Conservation (phyloP, 2,888 invertebrate species). For the Nephrotoma flavescens region DNA sequence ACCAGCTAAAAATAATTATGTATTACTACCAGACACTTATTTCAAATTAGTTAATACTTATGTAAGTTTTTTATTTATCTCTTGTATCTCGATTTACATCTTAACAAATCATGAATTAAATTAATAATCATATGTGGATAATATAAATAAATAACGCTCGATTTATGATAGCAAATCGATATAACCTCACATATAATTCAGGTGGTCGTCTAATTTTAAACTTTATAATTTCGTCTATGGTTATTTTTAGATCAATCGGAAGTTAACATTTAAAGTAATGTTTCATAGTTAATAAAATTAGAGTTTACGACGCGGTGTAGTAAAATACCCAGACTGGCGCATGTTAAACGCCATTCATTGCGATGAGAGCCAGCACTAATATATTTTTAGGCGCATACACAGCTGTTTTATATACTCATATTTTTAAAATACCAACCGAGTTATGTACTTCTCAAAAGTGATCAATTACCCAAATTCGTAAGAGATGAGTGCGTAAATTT, state of each 20-base stretch:
- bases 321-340: not conserved
- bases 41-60: constrained; percentile 29
- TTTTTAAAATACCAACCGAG: not conserved
- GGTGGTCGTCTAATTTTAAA: not conserved
- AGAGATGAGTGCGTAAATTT: not conserved
- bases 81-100: not conserved
- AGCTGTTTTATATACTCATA: not conserved
- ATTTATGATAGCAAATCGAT: not conserved
- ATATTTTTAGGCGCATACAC: not conserved
- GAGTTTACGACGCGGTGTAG: not conserved
- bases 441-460: not conserved
- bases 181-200: not conserved
- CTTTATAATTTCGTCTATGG: not conserved
- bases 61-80: constrained; percentile 19
- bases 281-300: not conserved
- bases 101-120: not conserved
- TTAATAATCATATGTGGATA: not conserved
- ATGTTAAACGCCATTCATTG: not conserved
- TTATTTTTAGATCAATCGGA: not conserved
- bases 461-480: not conserved
- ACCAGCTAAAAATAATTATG: constrained; percentile 27
- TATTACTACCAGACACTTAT: constrained; percentile 28
- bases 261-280: not conserved
- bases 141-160: not conserved
- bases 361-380: not conserved